Evolutionary conservation across 2,888 invertebrate species (phyloP), one percentile per base, ranked within the genome.

Genomic region (Syrista parreyssii): DNA sequence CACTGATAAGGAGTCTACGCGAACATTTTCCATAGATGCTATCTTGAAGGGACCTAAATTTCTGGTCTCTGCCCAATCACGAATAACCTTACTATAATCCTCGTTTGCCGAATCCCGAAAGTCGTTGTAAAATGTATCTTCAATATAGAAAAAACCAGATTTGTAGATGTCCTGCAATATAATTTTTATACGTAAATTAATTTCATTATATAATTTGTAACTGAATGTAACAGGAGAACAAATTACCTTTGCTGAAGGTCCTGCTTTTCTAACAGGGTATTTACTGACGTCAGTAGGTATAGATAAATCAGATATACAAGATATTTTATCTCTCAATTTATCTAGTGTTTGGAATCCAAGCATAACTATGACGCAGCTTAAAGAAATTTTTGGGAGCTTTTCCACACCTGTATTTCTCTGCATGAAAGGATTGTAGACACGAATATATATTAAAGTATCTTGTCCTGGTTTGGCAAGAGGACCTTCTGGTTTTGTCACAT

Each of bases 51-150:
- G 88, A 9, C 93, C 93, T 69, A 93, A 86, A 82, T 91, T 84
- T 82, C 90, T 87, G 0, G 88, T 88, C n/a, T 90, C 82, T 12
- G 93, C 93, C 96, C 96, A 96, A n/a, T 93, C 88, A 11, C 93
- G 91, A 69, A 96, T 94, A 0, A 92, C 91, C 88, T 92, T 88
- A 78, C 96, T 95, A 86, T 96, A 96, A 88, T 97, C 96, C 68
- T 92, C 91, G 79, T 94, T 93, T 0, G 91, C 88, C 3, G 92
- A 87, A 84, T 93, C 89, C 1, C 96, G 92, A 83, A 92, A 92
- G 88, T 98, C 97, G 88, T 96, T 95, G 89, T 97, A 97, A 90
- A 97, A 97, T 0, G 94, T 94, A 81, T 94, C 94, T 82, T 96
- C 94, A 77, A 98, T 96, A 87, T 95, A 97, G 84, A 97, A 95